Percentiles rank a stretch among this genome's conserved stretches.
phyloP scores from a whole-genome alignment of 2,113 vertebrate species.

The Aphyosemion australe region DNA sequence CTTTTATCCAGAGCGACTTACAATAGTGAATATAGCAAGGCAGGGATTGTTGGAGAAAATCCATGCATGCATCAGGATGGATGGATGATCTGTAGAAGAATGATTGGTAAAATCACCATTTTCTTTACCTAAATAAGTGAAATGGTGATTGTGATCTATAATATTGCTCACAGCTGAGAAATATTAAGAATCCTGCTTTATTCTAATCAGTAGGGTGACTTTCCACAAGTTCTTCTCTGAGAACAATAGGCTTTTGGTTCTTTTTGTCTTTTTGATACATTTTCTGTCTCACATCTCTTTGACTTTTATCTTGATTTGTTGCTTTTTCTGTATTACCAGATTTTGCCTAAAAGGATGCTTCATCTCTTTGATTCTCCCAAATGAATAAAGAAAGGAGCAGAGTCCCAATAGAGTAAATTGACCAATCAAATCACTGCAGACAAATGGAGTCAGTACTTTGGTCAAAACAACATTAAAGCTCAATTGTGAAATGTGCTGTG shows the following conservation, averaged over 20 bases:
- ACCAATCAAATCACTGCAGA: constrained; percentile 52
- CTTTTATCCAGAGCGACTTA: too few species aligned
- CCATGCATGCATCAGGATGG: too few species aligned
- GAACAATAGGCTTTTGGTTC: constrained; percentile 16
- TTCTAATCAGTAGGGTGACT: constrained; percentile 5
- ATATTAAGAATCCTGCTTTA: constrained; percentile 1
- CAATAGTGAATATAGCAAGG: too few species aligned
- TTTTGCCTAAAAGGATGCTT: constrained; percentile 71
- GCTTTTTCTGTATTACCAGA: constrained; percentile 50
- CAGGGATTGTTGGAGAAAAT: too few species aligned
- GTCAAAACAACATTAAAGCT: constrained; percentile 41
- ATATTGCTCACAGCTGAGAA: constrained; percentile 29
- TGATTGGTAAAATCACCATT: too few species aligned
- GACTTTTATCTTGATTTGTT: background rate
- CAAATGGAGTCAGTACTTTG: constrained; percentile 50
- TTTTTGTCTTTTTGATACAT: constrained; percentile 28
- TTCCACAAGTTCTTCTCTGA: background rate
- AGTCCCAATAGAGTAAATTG: constrained; percentile 43
- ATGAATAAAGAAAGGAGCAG: constrained; percentile 59
- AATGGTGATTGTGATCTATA: background rate
- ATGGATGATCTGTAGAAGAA: too few species aligned
- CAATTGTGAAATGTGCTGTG: constrained; percentile 19
- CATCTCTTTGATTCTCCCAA: constrained; percentile 60
- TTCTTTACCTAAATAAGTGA: too few species aligned
- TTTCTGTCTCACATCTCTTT: background rate